Base-by-base conservation (phyloP, 2,113 vertebrate species). In the Brachypteracias leptosomus region DNA sequence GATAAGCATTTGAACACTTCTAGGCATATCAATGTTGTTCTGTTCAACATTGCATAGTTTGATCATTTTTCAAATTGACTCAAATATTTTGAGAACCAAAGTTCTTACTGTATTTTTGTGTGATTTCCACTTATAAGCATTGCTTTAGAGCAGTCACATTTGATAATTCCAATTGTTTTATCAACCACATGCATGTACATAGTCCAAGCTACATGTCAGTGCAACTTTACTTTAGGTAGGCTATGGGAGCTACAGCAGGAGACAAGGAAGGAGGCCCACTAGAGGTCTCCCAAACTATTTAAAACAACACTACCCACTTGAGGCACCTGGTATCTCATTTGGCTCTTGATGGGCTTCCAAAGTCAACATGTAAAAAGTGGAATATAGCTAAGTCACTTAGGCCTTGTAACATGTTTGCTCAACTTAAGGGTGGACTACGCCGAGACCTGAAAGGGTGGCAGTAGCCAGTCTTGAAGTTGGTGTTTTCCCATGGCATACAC, bases 271-370 rank as follows among this genome's bases (percentile, higher is more conserved):
- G 90, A 93, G 63, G 85, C 76, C 88, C 79, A 92, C 94, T 90
- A 94, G 90, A 90, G 92, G 90, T 97, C 85, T 89, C 96, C 68
- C 94, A 84, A 83, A 95, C 71, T 90, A 55, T 76, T 62, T 76
- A 6, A 58, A 80, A 79, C 21, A 76, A 8, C 10, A 10, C 85
- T 74, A 24, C 44, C 29, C 33, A 33, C 42, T 86, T 86, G n/a
- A 28, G 54, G n/a, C 62, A 76, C 68, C 36, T 77, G 36, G 31
- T 49, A 35, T 31, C 20, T 83, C 42, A 13, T 31, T 44, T 86
- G 47, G 33, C 33, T 77, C 68, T 80, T n/a, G 42, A 62, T 51
- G 52, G 52, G 14, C 52, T 90, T 92, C 75, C 79, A 54, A 81
- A 90, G 61, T 31, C 42, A 67, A 38, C 33, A 20, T 3, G 10